Evolutionary conservation across 2,797 vertebrate genomes (phyloP), one percentile per base, ranked within the genome.

Genomic region (Orientallactaga sibirica): DNA sequence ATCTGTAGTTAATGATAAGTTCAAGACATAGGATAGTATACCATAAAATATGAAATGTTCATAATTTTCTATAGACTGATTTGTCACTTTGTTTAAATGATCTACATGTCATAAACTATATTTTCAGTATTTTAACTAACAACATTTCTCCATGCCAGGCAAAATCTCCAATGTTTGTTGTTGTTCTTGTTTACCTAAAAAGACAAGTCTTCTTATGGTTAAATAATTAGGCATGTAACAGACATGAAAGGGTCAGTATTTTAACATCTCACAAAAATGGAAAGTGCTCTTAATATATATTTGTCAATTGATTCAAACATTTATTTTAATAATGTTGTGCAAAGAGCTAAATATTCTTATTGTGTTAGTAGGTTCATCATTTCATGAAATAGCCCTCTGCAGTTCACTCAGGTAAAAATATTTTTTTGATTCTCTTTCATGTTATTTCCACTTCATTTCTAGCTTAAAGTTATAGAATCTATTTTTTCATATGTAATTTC

Each of bases 351-450:
- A 78, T 71, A 62, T 11, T 86, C 66, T 27, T 11, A 8, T 68
- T 80, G 7, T 75, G 48, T 9, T 55, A 58, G 6, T 33, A 24
- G 19, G 55, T 66, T 48, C 66, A 91, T 58, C 73, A 91, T 86
- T 73, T 11, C 92, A 1, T 74, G 5, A 75, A 55, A 11, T 24
- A 58, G 1, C 5, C 19, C 29, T 79, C 85, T 86, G 24, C 10
- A 81, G 48, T 74, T 58, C 93, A 48, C 27, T 37, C 67, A 37
- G 15, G 18, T 91, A 61, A 91, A 91, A 93, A 88, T 9, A 84
- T 91, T 81, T 88, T 95, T 37, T 62, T 90, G 4, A 9, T 1
- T 87, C 88, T 97, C n/a, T 61, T 86, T 58, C 66, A 1, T 86
- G 19, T 88, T 48, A 1, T 0, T 29, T 84, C 66, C 15, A 0